Evolutionary conservation across 2,888 invertebrate genomes (phyloP), one percentile per base, ranked within the genome.

Genomic region (Tridacna crocea): DNA sequence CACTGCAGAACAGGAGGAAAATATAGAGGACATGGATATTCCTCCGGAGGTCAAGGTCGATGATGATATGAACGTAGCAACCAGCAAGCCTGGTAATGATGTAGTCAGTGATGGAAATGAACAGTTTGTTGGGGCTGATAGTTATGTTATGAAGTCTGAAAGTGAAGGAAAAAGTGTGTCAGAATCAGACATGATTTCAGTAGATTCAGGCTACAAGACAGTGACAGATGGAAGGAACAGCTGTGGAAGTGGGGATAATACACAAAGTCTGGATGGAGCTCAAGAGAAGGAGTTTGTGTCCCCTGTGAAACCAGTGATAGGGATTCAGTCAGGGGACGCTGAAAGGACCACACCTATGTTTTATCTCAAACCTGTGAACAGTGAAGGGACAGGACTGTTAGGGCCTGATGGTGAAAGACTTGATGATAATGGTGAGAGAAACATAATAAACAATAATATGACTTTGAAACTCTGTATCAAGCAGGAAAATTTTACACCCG

Each of bases 281-380:
- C n/a, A 17, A 26, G 63, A 61, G 27, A 79, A 79, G 27, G 82
- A 82, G 48, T 80, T 80, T 65, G 70, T 77, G 47, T 77, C 79
- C 12, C 83, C 83, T 15, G 82, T 87, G 26, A 87, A 82, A 46
- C 87, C 84, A 26, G 87, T 87, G n/a, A 48, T 87, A 26, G 84
- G 84, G 11, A 86, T 92, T 10, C 91, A 91, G 80, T 85, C 86
- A n/a, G 89, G 88, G 19, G 90, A 92, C 46, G 76, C 83, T 19
- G 92, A 92, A 82, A 88, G 89, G 66, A 77, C 87, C 3, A 85
- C 89, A 15, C 92, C 91, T 19, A 87, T 92, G 77, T 94, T 94
- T 85, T 90, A 88, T 79, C 91, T 94, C 63, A 91, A 91, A 70
- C 94, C 94, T n/a, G 93, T 94, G 68, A 93, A 91, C 75, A 89